Evolutionary conservation across 1,140 invertebrate genomes (phyloP), one percentile per base, ranked within the genome.

Genomic region (Euschistus heros): DNA sequence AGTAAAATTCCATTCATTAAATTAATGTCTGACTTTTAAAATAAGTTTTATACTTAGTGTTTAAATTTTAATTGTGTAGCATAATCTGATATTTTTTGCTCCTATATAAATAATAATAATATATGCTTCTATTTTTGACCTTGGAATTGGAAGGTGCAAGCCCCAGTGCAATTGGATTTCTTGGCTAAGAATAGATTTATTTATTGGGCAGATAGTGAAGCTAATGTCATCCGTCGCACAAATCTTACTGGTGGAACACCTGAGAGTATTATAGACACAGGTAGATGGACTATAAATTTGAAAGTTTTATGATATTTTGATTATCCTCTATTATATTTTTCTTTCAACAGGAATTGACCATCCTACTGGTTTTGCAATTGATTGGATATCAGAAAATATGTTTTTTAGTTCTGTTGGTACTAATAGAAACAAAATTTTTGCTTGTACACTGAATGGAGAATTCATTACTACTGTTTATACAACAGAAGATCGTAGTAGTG

Each of bases 181-280:
- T 77, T 84, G 22, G 81, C 85, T 4, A 78, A 76, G 62, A 80
- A 78, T 42, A 82, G 82, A 42, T 80, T 81, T 44, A 80, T 93
- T 30, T 92, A 86, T 77, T 94, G 90, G 89, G 82, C 84, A 7
- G 90, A 92, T 74, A 78, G 80, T 24, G 83, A 86, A 68, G 76
- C 80, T 52, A 87, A 86, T 73, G 87, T 91, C 74, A 84, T 92
- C 17, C 87, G 86, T 71, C 79, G 82, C 30, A 81, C 83, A 5
- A 81, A 80, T 63, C 76, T 91, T 14, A 84, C 82, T 57, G 84
- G 83, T 57, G 83, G 84, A 5, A 76, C 81, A 2, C 79, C 83
- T 24, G 79, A 85, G 68, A 86, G 84, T 30, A 79, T 92, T 47
- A 84, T 91, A 60, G 88, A 92, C 74, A 84, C 85, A 47, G 86